Base-by-base conservation (phyloP, 1,140 invertebrate species). In the Panulirus ornatus region DNA sequence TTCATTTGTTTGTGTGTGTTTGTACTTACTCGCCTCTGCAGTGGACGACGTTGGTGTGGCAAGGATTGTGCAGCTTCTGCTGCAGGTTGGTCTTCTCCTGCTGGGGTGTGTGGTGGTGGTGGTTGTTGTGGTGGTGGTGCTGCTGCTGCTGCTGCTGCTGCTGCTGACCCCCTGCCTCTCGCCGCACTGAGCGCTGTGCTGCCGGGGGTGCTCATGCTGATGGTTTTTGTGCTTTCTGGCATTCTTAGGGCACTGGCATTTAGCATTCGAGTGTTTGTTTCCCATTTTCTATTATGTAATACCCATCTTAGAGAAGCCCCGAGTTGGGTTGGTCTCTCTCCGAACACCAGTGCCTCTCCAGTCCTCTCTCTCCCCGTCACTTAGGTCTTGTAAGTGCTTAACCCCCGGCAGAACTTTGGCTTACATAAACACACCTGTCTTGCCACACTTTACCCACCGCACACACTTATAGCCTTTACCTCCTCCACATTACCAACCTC, bases 191-290 rank as follows among this genome's bases (percentile, higher is more conserved):
- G 58, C n/a, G 30, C 58, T 66, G 58, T 66, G 58, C 58, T 66
- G 58, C 2, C 73, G 42, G 1, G 16, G 30, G 38, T 38, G 19
- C 1, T n/a, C n/a, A n/a, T 42, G 34, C 8, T 38, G 16, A n/a
- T 75, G 40, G 27, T 38, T 38, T 22, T 78, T 44, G 22, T 27
- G 30, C 14, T 27, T 44, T 22, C 44, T 44, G 11, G 22, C 75
- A 78, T 78, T 78, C 30, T 66, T 66, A 27, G 58, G 58, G n/a
- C 58, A 66, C 3, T 66, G 58, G n/a, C 58, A 66, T 66, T 66
- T 66, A 22, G 58, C n/a, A 30, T 14, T 44, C 22, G 40, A 44
- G 6, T 44, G 44, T 22, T 44, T 78, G 40, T 78, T 78, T n/a
- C 36, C 42, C 38, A 27, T 38, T 27, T 78, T 78, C 19, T 0